Evolutionary conservation across 2,797 vertebrate species (phyloP).

Genomic region (Tragopan temminckii): DNA sequence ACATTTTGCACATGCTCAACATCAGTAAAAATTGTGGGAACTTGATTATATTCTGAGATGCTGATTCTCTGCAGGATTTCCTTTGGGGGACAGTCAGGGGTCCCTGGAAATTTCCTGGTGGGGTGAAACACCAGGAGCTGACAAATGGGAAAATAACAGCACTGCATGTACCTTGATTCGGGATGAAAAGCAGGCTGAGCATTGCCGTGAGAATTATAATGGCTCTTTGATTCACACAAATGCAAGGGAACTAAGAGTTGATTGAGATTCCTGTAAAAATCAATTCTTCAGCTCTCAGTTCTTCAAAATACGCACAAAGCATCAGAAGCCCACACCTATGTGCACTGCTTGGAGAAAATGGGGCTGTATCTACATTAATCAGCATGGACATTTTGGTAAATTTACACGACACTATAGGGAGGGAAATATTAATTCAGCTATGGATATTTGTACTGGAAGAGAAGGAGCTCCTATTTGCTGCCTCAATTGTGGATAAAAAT

Average conservation of each 20-base stretch:
- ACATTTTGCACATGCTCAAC: not conserved
- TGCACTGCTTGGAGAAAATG: not conserved
- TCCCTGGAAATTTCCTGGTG: no score
- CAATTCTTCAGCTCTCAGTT: no score
- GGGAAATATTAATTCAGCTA: constrained; percentile 16
- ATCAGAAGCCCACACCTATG: not conserved
- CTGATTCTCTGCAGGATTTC: not conserved
- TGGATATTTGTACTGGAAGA: constrained; percentile 3
- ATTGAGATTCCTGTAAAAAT: not conserved
- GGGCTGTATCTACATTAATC: not conserved
- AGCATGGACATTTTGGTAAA: not conserved
- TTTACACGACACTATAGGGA: not conserved
- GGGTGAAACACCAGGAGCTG: not conserved
- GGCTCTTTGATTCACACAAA: not conserved
- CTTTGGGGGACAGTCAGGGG: not conserved
- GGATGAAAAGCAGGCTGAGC: not conserved
- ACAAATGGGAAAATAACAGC: not conserved
- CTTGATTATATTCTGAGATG: no score
- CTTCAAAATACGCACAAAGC: not conserved
- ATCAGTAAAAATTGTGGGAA: not conserved
- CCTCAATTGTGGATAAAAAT: constrained; percentile 29
- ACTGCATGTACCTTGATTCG: not conserved
- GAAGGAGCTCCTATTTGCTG: constrained; percentile 17
- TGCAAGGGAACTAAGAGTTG: not conserved
- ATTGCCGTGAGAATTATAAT: fast-evolving